Percentiles rank a stretch among this genome's conserved stretches.
Evolutionary conservation across 1,140 invertebrate species (phyloP).

Genomic region (Sycophila sp.): DNA sequence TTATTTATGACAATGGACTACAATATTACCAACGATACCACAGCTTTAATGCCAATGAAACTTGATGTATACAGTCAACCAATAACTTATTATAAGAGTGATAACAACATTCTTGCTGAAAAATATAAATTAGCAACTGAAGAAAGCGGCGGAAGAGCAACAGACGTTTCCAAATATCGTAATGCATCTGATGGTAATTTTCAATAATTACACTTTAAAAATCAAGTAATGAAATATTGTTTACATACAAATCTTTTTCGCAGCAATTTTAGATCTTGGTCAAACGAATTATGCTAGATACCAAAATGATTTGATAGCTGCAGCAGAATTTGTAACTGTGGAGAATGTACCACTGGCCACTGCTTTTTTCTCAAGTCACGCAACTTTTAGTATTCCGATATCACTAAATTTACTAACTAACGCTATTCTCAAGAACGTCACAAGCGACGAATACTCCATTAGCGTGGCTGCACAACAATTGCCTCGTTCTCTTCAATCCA

Average conservation of each 20-base stretch:
- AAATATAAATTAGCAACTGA: constrained; percentile 44
- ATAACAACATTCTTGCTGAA: constrained; percentile 39
- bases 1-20: constrained; percentile 54
- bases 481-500: constrained; percentile 43
- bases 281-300: constrained; percentile 50
- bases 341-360: constrained; percentile 43
- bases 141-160: constrained; percentile 31
- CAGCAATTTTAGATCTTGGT: constrained; percentile 50
- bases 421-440: constrained; percentile 50
- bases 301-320: constrained; percentile 54
- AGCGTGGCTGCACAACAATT: constrained; percentile 50
- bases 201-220: not conserved
- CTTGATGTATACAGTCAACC: constrained; percentile 51
- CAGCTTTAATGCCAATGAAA: constrained; percentile 44
- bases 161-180: not conserved
- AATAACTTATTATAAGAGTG: constrained; percentile 47
- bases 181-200: constrained; percentile 45
- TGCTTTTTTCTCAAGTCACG: constrained; percentile 57
- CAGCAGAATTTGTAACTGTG: constrained; percentile 56
- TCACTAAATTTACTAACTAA: constrained; percentile 59
- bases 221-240: not conserved
- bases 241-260: not conserved
- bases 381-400: constrained; percentile 56
- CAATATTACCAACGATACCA: constrained; percentile 43
- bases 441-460: constrained; percentile 52